Evolutionary conservation across 1,140 invertebrate genomes (phyloP), one percentile per base, ranked within the genome.

Genomic region (Lepidurus arcticus): DNA sequence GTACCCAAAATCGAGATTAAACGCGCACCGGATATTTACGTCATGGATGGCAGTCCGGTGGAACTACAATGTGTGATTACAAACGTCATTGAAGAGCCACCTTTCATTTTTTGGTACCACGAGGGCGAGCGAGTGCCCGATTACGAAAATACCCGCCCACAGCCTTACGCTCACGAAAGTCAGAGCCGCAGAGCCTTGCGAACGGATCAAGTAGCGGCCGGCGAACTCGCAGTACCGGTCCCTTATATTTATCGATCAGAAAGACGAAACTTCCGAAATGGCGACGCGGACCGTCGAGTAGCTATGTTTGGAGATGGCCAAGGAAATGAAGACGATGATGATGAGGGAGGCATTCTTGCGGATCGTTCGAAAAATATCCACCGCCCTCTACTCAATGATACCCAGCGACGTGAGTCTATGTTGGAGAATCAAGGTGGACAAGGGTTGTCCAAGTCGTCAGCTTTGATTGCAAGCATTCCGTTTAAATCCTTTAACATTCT

Each of bases 51-150:
- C n/a, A 78, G 78, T 65, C 24, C 21, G 10, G 78, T 79, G 45
- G 74, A 77, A 24, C 47, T 79, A 11, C 74, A 79, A 10, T 79
- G 78, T 74, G 26, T 77, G n/a, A 45, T 79, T 16, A 77, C 74
- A 26, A 75, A 53, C 13, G 34, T 78, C 13, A 73, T 79, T 24
- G 75, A 79, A 42, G 78, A 79, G 74, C 78, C 78, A 21, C 73
- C 78, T 26, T 79, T 79, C 44, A 75, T 79, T 76, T 65, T 79
- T n/a, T 79, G 78, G 78, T 77, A 75, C 13, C 78, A 77, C 13
- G 24, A 76, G 7, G 75, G 75, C 53, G 21, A 78, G 42, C 44
- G 76, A 53, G 26, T 78, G 21, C 44, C 24, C 34, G 42, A 42
- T 42, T 45, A 78, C 76, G 73, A 73, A 45, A 73, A 42, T 65